Evolutionary conservation across 2,888 invertebrate species (phyloP), one percentile per base, ranked within the genome.

Genomic region (Cephus runcator): DNA sequence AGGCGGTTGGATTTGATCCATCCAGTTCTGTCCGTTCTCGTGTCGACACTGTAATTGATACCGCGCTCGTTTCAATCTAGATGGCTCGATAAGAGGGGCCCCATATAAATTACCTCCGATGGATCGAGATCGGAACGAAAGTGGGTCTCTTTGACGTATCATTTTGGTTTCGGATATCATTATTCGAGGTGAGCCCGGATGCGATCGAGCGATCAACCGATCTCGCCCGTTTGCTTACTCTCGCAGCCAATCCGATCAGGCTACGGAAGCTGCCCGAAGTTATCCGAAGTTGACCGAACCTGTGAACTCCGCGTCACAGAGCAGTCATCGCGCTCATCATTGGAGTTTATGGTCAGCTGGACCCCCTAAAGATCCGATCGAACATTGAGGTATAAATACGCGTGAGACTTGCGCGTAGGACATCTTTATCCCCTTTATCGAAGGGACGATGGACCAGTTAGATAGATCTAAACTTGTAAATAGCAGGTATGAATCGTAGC

Each of bases 371-470:
- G 40, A 40, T 40, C 40, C 2, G 40, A 40, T 6, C 40, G 40
- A 40, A 15, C 15, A 40, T 15, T 15, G 40, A 75, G 69, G 36
- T 71, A 36, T 34, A 74, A 23, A 30, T 76, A 73, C 40, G 15
- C 6, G 15, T 73, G 76, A 69, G 30, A 69, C 30, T 30, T 36
- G 76, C 36, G 36, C 69, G 74, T 69, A 75, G 73, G 83, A 86
- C 87, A 85, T 85, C 87, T 86, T 87, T 86, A 86, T 86, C 87
- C 84, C 84, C 87, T 86, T 87, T 86, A 86, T 86, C 85, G 78
- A 76, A 76, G 69, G 34, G 33, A 73, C 68, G 78, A 76, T 75
- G 36, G 78, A 75, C 77, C 80, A 76, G 80, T 78, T 76, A 80
- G 78, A 76, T 76, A 73, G 71, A 35, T 76, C 74, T 69, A 69